Base-by-base conservation (phyloP, 2,113 vertebrate genomes). In the Hemichromis elongatus region DNA sequence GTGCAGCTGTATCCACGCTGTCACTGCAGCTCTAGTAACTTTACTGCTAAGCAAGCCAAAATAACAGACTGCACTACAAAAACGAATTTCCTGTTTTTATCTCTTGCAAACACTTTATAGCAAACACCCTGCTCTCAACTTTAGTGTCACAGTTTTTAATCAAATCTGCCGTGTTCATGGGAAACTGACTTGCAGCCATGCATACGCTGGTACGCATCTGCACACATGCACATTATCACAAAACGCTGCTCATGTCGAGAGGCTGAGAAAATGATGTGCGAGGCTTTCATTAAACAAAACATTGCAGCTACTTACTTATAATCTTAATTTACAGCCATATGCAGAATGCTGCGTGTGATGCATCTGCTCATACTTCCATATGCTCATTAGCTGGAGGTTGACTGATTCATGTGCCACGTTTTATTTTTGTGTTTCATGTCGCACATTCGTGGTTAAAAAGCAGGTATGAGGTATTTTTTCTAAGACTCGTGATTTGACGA, bases 191-290 rank as follows among this genome's bases (percentile, higher is more conserved):
- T 26, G 40, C 26, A 66, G 35, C 61, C 24, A 0, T 12, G 0
- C 10, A 14, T 0, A 24, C 6, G 2, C 4, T 3, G 3, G 9
- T 11, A 26, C 14, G 1, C 11, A 0, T 24, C 63, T 42, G n/a
- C 24, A 73, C 11, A 0, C 16, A 35, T 42, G n/a, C 24, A 73
- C 40, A 28, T 47, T 6, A 45, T 18, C 21, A 28, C 13, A 45
- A 26, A 16, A 70, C 18, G 26, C 7, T 57, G 47, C 24, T 77
- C 0, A 16, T 77, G 70, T 42, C 28, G 26, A 79, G 66, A 26
- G 85, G 84, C 54, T 2, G 55, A 68, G 42, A 26, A 47, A 73
- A 47, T 19, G 9, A 47, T 11, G 40, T 40, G 24, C 33, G 11
- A 18, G 45, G 14, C 9, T 16, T 78, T 47, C 5, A 21, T 28